phyloP scores from a whole-genome alignment of 2,888 invertebrate genomes.

The Acronicta leporina region DNA sequence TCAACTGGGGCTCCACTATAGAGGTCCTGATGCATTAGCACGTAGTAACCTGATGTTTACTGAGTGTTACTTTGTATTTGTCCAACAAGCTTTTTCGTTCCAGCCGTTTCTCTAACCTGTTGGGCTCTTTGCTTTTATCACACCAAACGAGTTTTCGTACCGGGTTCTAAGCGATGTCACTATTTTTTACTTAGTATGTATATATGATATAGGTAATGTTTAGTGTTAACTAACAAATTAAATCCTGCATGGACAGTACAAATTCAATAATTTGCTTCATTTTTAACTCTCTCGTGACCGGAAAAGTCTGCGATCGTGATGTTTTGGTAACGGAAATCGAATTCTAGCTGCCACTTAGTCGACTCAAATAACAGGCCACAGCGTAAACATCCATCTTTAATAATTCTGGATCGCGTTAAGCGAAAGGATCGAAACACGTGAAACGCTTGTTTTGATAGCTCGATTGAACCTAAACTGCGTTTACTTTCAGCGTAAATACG shows the following conservation, averaged over 20 bases:
- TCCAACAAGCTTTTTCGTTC: conserved; percentile 71
- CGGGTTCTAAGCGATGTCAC: conserved; percentile 40
- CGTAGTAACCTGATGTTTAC: conserved; percentile 75
- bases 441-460: conserved; percentile 61
- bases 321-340: conserved; percentile 60
- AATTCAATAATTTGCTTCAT: conserved; percentile 57
- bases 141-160: conserved; percentile 61
- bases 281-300: conserved; percentile 53
- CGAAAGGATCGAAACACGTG: conserved; percentile 26
- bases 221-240: conserved; percentile 45
- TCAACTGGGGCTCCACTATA: conserved; percentile 52
- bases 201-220: too few species aligned
- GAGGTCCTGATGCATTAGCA: conserved; percentile 77
- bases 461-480: conserved; percentile 57
- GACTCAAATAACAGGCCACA: conserved; percentile 44
- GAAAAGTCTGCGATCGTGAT: conserved; percentile 51
- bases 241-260: conserved; percentile 45
- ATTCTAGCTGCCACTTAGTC: conserved; percentile 60
- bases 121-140: conserved; percentile 65
- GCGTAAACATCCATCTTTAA: conserved; percentile 11
- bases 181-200: conserved; percentile 43
- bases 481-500: conserved; percentile 64
- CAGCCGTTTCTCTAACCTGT: conserved; percentile 72
- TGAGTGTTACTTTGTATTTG: conserved; percentile 77
- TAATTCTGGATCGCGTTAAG: conserved; percentile 13